A percentile compares a stretch with the other conserved stretches of the same genome.
Conservation (phyloP, 1,140 invertebrate genomes). For the Achroia grisella region DNA sequence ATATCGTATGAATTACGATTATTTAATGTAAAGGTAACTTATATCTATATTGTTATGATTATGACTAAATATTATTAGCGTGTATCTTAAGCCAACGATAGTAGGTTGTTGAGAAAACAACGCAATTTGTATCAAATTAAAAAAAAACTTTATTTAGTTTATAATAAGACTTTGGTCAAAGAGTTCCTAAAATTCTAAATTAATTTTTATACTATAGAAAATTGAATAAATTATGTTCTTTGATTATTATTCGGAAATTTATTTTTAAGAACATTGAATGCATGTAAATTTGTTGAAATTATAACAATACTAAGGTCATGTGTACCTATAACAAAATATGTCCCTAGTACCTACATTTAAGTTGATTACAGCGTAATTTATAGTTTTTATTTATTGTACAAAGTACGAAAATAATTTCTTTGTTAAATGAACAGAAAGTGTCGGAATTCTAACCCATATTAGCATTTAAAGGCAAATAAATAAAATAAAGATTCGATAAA, state of each 20-base stretch:
- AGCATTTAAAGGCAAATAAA: conserved; percentile 15
- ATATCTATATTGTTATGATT: no score
- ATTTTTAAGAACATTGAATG: no score
- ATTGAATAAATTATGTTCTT: no score
- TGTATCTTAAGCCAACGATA: no score
- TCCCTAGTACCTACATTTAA: not conserved
- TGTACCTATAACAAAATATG: no score
- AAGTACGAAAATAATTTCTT: conserved; percentile 34
- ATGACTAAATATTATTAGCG: no score
- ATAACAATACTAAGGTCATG: no score
- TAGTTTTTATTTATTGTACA: conserved; percentile 50
- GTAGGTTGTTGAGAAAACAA: no score
- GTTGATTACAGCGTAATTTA: not conserved
- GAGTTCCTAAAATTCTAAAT: conserved; percentile 30
- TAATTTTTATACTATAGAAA: conserved; percentile 1
- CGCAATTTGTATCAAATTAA: conserved; percentile 5
- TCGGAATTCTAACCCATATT: conserved; percentile 6
- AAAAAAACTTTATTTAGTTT: conserved; percentile 5
- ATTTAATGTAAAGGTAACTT: no score
- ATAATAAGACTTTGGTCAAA: conserved; percentile 13
- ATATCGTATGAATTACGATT: no score
- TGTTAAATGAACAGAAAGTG: conserved; percentile 4
- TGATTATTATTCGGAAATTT: no score
- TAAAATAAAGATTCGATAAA: conserved; percentile 15
- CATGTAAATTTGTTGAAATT: no score